These are phyloP conservation scores for Buathra laborator DNA, from an alignment of 2,888 invertebrate species.

Conservation along the genomic window DNA sequence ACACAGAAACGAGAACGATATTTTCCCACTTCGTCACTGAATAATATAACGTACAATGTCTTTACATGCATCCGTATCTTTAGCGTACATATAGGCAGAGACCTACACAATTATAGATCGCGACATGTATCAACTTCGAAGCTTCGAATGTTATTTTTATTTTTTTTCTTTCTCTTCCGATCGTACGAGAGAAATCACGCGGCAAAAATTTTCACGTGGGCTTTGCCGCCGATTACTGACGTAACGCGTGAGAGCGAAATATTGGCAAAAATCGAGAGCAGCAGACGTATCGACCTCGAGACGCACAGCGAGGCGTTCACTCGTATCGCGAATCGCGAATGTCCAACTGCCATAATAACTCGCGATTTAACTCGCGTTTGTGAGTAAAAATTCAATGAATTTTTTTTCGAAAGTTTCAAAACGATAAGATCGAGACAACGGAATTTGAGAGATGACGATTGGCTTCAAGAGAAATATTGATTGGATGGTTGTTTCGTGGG, in stretches of 20 bases:
- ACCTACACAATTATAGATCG: neutral
- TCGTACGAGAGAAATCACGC: conserved; percentile 44
- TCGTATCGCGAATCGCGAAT: neutral
- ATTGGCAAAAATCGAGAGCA: conserved; percentile 58
- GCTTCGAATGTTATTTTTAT: conserved; percentile 8
- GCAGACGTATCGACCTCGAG: conserved; percentile 49
- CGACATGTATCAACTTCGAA: conserved; percentile 47
- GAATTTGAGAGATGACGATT: neutral
- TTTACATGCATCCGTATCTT: neutral
- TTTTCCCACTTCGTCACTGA: conserved; percentile 53
- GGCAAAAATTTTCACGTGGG: conserved; percentile 64
- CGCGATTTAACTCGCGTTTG: neutral
- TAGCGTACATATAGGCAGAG: neutral
- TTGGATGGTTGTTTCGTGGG: neutral
- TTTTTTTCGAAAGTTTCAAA: neutral
- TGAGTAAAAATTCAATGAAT: neutral
- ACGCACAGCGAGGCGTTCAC: neutral
- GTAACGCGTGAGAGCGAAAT: conserved; percentile 63
- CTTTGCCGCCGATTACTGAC: conserved; percentile 53
- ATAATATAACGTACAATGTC: conserved; percentile 51
- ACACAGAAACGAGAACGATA: conserved; percentile 45
- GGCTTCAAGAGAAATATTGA: neutral
- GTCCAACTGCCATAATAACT: neutral
- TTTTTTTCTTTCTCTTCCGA: conserved; percentile 32
- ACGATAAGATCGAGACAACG: neutral